phyloP scores from a whole-genome alignment of 2,888 invertebrate genomes.

The Aphrophora alni region DNA sequence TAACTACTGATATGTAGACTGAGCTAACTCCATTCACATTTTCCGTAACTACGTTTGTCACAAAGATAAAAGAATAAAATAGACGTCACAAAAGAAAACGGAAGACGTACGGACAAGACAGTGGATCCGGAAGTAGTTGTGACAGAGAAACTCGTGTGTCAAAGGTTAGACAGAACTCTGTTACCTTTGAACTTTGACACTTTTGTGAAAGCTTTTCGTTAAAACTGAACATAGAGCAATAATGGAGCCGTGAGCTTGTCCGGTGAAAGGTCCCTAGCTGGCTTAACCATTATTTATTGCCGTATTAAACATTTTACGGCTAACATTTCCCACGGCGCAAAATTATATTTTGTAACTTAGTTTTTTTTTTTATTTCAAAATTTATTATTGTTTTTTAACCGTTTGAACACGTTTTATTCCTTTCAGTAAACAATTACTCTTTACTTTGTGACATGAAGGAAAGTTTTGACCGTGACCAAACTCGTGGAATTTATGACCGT shows the following conservation, averaged over 20 bases:
- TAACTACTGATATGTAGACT: too few species aligned
- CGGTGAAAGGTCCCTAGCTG: neutral
- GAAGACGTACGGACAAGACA: neutral
- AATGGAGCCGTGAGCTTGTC: neutral
- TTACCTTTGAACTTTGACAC: constrained; percentile 4
- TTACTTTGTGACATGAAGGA: neutral
- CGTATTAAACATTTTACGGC: constrained; percentile 7
- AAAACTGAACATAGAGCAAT: neutral
- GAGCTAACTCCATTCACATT: too few species aligned
- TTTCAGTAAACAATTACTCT: neutral
- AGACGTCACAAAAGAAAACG: neutral
- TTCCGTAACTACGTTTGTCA: too few species aligned
- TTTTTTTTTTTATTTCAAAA: neutral
- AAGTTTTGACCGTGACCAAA: neutral
- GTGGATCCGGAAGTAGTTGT: neutral
- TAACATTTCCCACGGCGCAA: neutral
- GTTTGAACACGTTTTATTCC: neutral
- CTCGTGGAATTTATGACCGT: too few species aligned
- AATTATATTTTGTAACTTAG: neutral
- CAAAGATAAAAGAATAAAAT: too few species aligned
- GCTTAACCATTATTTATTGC: neutral
- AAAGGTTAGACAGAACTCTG: neutral
- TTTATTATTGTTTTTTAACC: constrained; percentile 1
- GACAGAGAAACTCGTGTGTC: constrained; percentile 3
- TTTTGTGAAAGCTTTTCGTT: constrained; percentile 6